Evolutionary conservation across 2,113 vertebrate species (phyloP), one percentile per base, ranked within the genome.

Genomic region (Clarias batrachus): DNA sequence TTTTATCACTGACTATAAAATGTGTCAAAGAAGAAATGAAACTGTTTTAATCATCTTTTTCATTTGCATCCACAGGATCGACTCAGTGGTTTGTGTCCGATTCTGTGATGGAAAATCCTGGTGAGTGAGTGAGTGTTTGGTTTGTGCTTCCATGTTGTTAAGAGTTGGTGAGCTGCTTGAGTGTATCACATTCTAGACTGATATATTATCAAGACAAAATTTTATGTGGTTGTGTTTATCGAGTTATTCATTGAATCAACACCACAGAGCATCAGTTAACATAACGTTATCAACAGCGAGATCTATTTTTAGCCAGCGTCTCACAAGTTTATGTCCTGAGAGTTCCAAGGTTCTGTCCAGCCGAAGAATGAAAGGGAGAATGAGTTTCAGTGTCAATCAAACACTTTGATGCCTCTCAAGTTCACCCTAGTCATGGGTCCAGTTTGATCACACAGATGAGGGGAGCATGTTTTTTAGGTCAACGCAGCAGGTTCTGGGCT

Each of bases 101-200:
- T 92, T 93, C 93, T 94, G 94, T 95, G 91, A 95, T 95, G 95
- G 95, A 95, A 94, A 94, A 94, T 94, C 93, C 89, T 90, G 95
- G 95, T 95, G 91, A 94, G 95, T 94, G 91, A 94, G 94, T 93
- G 90, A 81, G 70, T 84, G 48, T 23, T 41, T 71, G 56, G 12
- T 81, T 82, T 87, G 48, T 82, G 2, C 57, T 79, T 71, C 48
- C 13, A 6, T n/a, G 60, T 87, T 87, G 1, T 6, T 89, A 89
- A 90, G 90, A 48, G 41, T 54, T 77, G 59, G 52, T 63, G 68
- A 68, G 78, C 82, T n/a, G 57, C 4, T 68, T 48, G n/a, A 83
- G 74, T 66, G 70, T 81, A 80, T 85, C 41, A 3, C 70, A 62
- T 19, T 83, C 56, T 62, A 30, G 21, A 19, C 8, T 59, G 54